A percentile compares a stretch with the other conserved stretches of the same genome.
These are phyloP conservation scores for Virgularia gustaviana DNA, from an alignment of 92 coral and sea anemone species.

Conservation along the genomic window DNA sequence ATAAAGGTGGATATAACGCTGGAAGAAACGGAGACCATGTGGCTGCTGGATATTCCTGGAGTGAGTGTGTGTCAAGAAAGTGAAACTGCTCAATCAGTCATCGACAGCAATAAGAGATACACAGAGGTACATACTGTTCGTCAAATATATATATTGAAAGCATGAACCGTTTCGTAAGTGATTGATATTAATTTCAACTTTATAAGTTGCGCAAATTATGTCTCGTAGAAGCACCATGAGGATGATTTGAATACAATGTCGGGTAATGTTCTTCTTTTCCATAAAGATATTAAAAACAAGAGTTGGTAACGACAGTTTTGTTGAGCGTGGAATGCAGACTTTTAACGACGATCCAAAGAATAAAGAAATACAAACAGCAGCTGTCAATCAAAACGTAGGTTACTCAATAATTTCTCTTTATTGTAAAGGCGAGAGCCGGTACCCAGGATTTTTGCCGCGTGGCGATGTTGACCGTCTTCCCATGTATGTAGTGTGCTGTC, in stretches of 20 bases:
- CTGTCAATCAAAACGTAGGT: constrained; percentile 77
- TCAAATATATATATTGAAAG: too few relatives aligned
- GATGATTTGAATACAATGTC: too few relatives aligned
- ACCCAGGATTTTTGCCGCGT: neutral
- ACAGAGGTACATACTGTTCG: constrained; percentile 78
- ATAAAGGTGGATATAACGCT: constrained; percentile 74
- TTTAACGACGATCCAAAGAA: constrained; percentile 89
- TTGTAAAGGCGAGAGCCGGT: neutral
- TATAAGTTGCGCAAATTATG: too few relatives aligned
- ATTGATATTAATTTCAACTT: too few relatives aligned
- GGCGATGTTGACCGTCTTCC: too few relatives aligned
- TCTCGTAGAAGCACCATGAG: too few relatives aligned
- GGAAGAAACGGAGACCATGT: constrained; percentile 91
- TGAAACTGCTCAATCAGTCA: constrained; percentile 67
- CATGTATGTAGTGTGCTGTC: too few relatives aligned
- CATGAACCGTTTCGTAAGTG: too few relatives aligned
- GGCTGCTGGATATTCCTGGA: constrained; percentile 94
- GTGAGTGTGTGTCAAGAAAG: constrained; percentile 81
- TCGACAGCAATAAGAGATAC: constrained; percentile 70
- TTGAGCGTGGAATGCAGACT: constrained; percentile 97
- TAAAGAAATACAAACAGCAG: constrained; percentile 80
- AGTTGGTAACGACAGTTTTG: constrained; percentile 93
- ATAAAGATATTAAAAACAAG: constrained; percentile 74
- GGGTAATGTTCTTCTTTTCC: neutral
- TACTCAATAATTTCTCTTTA: neutral